Base-by-base conservation (phyloP, 1,140 invertebrate species). In the Papilio glaucus region DNA sequence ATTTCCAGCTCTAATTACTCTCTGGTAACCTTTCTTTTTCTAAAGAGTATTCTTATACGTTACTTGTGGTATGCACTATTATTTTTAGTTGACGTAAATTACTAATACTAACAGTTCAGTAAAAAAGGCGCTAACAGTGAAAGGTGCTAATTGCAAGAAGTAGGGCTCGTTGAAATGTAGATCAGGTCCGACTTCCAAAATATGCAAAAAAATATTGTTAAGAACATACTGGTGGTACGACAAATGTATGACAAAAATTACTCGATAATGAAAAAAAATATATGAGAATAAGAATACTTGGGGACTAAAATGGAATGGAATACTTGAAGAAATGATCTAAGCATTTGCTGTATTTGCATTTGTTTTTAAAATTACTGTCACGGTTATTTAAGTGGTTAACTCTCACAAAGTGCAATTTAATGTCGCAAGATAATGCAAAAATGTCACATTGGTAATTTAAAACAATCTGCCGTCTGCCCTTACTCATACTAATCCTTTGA, bases 131-230 rank as follows among this genome's bases (percentile, higher is more conserved):
- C 72, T 70, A 72, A 68, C 37, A 74, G 72, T 71, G 65, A 74
- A 74, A 79, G 71, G 72, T 77, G 72, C 29, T 57, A 77, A 76
- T 70, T 21, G 21, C 0, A 41, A 12, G n/a, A 29, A 33, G 6
- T 33, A 62, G 33, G n/a, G 15, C 29, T 39, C 33, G 38, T 57
- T 24, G 49, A 24, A 57, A 57, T 24, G 21, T 18, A 57, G 24
- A 57, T 24, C 49, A 26, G 49, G 24, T 57, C 3, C 0, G 18
- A 26, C 10, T 49, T 49, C 18, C 9, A 13, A 26, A 0, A 9
- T 49, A 12, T 13, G 21, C 49, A 57, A 57, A 53, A 24, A 57
- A 4, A 33, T 3, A 33, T 33, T 33, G 2, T 33, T 33, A n/a
- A n/a, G n/a, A n/a, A n/a, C n/a, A n/a, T n/a, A n/a, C n/a, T n/a